A percentile compares a stretch with the other conserved stretches of the same genome.
These are phyloP conservation scores for Eretmochelys imbricata DNA, from an alignment of 2,113 vertebrate genomes.

Conservation along the genomic window DNA sequence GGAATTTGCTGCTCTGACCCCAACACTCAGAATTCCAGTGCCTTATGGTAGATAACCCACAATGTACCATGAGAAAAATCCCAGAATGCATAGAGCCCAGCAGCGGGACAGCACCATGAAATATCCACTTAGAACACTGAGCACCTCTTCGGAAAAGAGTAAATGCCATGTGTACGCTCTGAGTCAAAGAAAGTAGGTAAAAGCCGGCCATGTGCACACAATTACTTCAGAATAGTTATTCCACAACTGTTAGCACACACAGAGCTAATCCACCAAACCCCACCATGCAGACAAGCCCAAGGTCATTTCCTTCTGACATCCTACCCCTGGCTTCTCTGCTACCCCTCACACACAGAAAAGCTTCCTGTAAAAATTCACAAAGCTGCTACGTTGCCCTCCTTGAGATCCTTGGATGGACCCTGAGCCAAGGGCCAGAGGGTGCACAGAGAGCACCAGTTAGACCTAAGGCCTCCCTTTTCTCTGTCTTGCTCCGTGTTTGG, in stretches of 20 bases:
- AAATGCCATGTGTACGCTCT: not conserved
- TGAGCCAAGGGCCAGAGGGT: not conserved
- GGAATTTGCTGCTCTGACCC: not conserved
- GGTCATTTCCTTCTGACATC: not conserved
- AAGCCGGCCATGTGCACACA: no score
- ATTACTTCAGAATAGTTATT: not conserved
- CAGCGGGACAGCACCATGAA: not conserved
- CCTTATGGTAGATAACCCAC: not conserved
- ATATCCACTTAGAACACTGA: not conserved
- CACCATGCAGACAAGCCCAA: not conserved
- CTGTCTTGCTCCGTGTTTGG: slow-evolving; percentile 11
- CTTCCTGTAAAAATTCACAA: not conserved
- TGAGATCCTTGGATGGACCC: no score
- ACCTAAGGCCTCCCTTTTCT: slow-evolving; percentile 44
- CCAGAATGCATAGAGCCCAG: not conserved
- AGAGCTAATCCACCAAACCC: not conserved
- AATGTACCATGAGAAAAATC: not conserved
- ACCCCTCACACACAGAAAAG: not conserved
- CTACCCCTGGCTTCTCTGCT: not conserved
- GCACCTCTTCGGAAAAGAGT: not conserved
- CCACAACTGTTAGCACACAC: not conserved
- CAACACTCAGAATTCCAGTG: not conserved
- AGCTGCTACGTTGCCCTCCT: not conserved
- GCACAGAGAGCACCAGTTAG: not conserved
- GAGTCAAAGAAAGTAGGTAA: not conserved